These are phyloP conservation scores for Exaiptasia diaphana DNA, from an alignment of 64 coral and sea anemone species.

Conservation along the genomic window DNA sequence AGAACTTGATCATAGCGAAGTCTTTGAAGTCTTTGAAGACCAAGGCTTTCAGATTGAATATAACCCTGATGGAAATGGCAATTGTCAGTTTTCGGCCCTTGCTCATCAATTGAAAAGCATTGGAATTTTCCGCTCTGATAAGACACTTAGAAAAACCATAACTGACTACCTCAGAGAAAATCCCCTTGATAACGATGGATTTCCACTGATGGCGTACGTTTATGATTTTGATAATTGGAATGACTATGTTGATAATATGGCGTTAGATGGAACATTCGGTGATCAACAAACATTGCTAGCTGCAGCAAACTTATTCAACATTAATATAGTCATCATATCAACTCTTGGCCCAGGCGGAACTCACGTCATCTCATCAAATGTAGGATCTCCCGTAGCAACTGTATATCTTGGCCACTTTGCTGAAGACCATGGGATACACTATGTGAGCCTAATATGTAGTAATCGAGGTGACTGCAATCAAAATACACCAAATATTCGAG, in stretches of 20 bases:
- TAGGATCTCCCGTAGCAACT: background rate
- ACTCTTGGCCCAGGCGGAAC: constrained; percentile 2
- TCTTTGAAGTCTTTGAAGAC: constrained; percentile 38
- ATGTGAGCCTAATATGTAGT: background rate
- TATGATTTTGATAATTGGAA: background rate
- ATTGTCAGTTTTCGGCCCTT: background rate
- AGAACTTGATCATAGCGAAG: no score
- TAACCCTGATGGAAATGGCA: constrained; percentile 10
- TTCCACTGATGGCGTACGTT: background rate
- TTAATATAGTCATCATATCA: constrained; percentile 17
- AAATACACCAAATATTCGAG: no score
- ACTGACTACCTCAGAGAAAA: background rate
- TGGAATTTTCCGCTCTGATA: background rate
- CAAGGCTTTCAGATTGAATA: background rate
- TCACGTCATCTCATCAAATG: background rate
- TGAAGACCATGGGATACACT: background rate
- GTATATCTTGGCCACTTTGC: constrained; percentile 20
- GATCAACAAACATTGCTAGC: background rate
- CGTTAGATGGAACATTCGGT: background rate
- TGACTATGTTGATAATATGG: background rate
- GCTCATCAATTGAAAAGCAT: background rate
- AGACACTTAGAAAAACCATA: background rate
- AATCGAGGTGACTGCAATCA: no score
- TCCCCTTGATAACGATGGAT: background rate
- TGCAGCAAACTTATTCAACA: background rate